phyloP scores from a whole-genome alignment of 2,888 invertebrate species.

The Aphrophora alni region DNA sequence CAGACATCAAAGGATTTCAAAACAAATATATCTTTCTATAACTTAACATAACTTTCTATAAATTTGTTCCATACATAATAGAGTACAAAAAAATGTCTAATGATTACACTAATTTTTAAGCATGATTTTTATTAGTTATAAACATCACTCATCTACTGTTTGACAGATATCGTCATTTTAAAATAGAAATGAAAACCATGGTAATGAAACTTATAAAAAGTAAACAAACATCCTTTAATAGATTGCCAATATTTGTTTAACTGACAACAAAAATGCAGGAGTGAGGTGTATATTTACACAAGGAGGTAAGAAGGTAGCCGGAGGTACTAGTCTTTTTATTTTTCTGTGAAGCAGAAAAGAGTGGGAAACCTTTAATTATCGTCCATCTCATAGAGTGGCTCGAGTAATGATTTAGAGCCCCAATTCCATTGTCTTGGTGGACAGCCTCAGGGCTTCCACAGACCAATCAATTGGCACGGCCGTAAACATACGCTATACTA shows the following conservation, averaged over 20 bases:
- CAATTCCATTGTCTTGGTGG: slow-evolving; percentile 38
- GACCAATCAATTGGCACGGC: slow-evolving; percentile 2
- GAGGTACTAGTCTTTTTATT: slow-evolving; percentile 30
- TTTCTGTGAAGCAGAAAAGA: slow-evolving; percentile 35
- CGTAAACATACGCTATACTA: background rate
- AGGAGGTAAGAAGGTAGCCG: background rate
- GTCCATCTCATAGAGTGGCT: slow-evolving; percentile 33
- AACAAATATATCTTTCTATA: too few relatives aligned
- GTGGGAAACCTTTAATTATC: slow-evolving; percentile 40
- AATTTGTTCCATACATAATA: too few relatives aligned
- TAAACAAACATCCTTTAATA: too few relatives aligned
- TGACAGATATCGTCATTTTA: too few relatives aligned
- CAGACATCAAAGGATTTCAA: too few relatives aligned
- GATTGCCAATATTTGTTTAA: background rate
- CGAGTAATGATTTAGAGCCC: slow-evolving; percentile 36
- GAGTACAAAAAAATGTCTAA: too few relatives aligned
- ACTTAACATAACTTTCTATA: too few relatives aligned
- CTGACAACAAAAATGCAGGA: background rate
- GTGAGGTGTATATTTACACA: background rate
- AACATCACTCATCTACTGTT: too few relatives aligned
- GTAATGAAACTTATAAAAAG: too few relatives aligned
- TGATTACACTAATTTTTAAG: too few relatives aligned
- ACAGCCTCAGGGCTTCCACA: background rate
- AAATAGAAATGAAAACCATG: too few relatives aligned
- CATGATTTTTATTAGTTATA: too few relatives aligned